Conservation (phyloP, 2,888 invertebrate genomes). For the Drosophila cognata region DNA sequence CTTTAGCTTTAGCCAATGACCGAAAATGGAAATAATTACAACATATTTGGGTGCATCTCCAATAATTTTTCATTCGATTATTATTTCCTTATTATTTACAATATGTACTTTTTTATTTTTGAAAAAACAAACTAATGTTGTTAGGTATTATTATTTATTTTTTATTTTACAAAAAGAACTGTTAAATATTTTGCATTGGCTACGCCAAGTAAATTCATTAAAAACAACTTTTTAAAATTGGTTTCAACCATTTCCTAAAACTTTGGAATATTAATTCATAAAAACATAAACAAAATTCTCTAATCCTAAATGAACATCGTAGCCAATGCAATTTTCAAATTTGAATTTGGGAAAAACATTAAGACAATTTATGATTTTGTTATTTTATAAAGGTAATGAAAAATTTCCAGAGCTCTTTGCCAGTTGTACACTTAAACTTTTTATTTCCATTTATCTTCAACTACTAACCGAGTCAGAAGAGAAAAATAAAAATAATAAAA, state of each 20-base stretch:
- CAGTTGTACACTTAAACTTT: conserved; percentile 83
- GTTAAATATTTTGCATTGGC: conserved; percentile 34
- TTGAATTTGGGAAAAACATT: conserved; percentile 21
- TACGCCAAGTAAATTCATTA: neutral
- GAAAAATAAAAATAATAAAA: conserved; percentile 46
- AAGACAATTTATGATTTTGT: conserved; percentile 47
- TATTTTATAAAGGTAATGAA: conserved; percentile 77
- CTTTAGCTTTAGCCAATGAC: conserved; percentile 58
- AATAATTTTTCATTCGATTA: conserved; percentile 82
- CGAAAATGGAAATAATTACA: conserved; percentile 85
- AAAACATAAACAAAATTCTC: neutral
- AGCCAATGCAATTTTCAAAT: conserved; percentile 23
- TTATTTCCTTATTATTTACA: conserved; percentile 63
- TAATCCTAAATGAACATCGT: neutral
- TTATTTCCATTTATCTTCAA: conserved; percentile 61
- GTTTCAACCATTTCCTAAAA: neutral
- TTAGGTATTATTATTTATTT: conserved; percentile 44
- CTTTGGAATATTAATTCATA: neutral
- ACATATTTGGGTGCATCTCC: conserved; percentile 85
- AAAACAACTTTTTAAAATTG: neutral
- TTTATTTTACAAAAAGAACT: neutral
- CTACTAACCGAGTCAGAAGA: conserved; percentile 61
- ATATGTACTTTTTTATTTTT: conserved; percentile 69
- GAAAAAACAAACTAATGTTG: neutral
- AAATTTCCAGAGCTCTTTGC: conserved; percentile 85